A percentile compares a stretch with the other conserved stretches of the same genome.
These are phyloP conservation scores for Erinaceus europaeus DNA, from an alignment of 2,113 vertebrate species.

Conservation along the genomic window DNA sequence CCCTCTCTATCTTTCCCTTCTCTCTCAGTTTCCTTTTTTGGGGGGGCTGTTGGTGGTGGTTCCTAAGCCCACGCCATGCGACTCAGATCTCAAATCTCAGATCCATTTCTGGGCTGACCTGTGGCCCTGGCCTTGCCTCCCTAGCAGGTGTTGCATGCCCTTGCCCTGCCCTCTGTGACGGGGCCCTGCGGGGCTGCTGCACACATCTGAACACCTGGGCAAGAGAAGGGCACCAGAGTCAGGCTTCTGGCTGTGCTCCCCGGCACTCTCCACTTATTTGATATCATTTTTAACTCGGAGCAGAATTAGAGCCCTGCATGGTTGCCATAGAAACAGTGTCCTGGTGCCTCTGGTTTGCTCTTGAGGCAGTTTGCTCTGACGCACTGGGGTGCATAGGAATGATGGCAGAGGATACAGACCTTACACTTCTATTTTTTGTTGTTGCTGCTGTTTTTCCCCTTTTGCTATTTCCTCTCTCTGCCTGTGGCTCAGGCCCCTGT, in stretches of 20 bases:
- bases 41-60: too few relatives aligned
- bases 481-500: background rate
- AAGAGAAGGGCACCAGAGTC: background rate
- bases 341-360: constrained; percentile 81
- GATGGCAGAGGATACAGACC: constrained; percentile 68
- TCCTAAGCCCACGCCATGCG: too few relatives aligned
- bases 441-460: background rate
- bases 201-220: constrained; percentile 36
- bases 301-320: constrained; percentile 79
- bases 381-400: constrained; percentile 74
- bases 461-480: constrained; percentile 68
- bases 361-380: constrained; percentile 79
- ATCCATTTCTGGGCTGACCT: background rate
- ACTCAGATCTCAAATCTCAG: too few relatives aligned
- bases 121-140: background rate
- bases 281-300: constrained; percentile 83
- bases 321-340: constrained; percentile 85
- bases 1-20: too few relatives aligned
- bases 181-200: background rate
- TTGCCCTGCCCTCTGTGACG: background rate
- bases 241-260: constrained; percentile 38
- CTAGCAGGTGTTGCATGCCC: background rate
- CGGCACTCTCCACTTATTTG: constrained; percentile 79
- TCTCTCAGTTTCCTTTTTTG: too few relatives aligned
- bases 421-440: constrained; percentile 34